Conservation (phyloP, 2,113 vertebrate genomes). For the Dissostichus mawsoni region DNA sequence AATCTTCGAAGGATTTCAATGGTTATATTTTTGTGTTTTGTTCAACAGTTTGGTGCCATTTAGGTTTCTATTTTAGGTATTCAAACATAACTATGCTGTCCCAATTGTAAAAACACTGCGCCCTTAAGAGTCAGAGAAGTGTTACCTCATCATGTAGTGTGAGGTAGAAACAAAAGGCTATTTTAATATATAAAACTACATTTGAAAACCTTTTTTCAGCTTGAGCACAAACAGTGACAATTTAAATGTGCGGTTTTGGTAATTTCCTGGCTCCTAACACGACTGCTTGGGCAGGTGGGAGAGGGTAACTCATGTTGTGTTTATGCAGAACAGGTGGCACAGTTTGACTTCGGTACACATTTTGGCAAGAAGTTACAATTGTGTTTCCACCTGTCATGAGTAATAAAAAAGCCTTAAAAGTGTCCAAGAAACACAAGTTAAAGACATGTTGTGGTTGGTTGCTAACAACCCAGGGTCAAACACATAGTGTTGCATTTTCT, state of each 20-base stretch:
- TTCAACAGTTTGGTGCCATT: neutral
- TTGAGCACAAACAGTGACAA: neutral
- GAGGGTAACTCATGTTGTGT: neutral
- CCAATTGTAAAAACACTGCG: neutral
- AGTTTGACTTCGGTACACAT: neutral
- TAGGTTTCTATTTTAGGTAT: neutral
- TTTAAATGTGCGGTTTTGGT: neutral
- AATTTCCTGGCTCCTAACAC: neutral
- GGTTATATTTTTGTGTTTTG: neutral
- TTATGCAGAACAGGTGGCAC: constrained; percentile 2
- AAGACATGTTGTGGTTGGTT: neutral
- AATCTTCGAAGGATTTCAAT: neutral
- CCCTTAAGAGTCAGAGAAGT: neutral
- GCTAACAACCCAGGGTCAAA: neutral
- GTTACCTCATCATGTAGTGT: neutral
- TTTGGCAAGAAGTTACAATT: neutral
- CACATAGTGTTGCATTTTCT: neutral
- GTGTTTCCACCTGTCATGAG: neutral
- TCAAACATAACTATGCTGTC: neutral
- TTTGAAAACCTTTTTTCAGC: neutral
- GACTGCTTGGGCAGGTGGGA: neutral
- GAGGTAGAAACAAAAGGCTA: neutral
- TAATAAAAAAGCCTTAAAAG: neutral
- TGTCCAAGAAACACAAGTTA: neutral
- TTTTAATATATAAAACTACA: neutral